Conservation (phyloP, 2,888 invertebrate genomes). For the Pegoplata infirma region DNA sequence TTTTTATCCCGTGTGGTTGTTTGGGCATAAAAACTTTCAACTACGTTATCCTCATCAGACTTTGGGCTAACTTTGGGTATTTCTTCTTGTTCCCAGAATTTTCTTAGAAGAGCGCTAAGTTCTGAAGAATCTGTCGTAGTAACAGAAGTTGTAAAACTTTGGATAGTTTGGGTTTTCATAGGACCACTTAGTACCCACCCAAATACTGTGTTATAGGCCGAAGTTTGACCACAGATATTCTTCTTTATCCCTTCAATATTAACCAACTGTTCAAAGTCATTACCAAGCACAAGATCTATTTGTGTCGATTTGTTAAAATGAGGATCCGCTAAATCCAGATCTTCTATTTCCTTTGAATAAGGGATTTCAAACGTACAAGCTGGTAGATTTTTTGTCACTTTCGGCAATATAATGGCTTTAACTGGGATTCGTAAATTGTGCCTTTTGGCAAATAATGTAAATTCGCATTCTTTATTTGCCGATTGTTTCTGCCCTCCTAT, state of each 20-base stretch:
- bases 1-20: constrained; percentile 5
- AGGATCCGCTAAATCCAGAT: constrained; percentile 24
- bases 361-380: neutral
- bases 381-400: constrained; percentile 9
- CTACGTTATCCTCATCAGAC: constrained; percentile 9
- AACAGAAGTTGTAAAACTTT: neutral
- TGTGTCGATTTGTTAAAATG: constrained; percentile 19
- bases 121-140: neutral
- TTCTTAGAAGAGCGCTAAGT: neutral
- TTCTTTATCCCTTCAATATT: constrained; percentile 12
- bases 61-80: neutral
- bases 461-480: constrained; percentile 5
- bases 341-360: neutral
- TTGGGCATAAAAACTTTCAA: constrained; percentile 12
- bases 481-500: constrained; percentile 17
- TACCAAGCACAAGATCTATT: constrained; percentile 22
- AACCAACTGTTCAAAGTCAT: neutral
- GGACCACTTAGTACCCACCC: too few species aligned
- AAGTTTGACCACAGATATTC: constrained; percentile 13
- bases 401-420: constrained; percentile 13
- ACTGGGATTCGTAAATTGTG: neutral
- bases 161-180: neutral
- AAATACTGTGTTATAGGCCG: too few species aligned
- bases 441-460: neutral
- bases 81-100: constrained; percentile 42